Evolutionary conservation across 2,113 vertebrate species (phyloP).

Genomic region (Archilochus colubris): DNA sequence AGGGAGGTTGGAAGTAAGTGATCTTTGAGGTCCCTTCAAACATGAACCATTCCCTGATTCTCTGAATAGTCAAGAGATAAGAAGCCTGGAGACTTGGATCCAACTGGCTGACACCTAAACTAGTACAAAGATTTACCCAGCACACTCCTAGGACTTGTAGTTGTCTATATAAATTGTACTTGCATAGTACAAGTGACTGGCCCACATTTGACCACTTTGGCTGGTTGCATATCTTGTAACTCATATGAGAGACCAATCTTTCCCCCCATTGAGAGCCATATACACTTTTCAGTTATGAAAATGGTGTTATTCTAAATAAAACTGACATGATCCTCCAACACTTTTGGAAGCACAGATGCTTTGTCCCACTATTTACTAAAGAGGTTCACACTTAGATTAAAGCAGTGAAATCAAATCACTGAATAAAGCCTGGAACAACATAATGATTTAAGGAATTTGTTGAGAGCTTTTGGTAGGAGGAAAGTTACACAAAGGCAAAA

Average conservation of each 20-base stretch:
- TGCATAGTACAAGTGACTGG: fast-evolving
- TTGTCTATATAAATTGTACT: background rate
- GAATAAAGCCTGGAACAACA: slow-evolving; percentile 59
- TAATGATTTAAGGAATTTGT: slow-evolving; percentile 47
- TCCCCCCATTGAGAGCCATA: background rate
- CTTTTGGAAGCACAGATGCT: slow-evolving; percentile 71
- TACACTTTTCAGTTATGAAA: slow-evolving; percentile 41
- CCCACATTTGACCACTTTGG: background rate
- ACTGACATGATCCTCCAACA: slow-evolving; percentile 64
- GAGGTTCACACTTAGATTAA: slow-evolving; percentile 67
- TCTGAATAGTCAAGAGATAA: background rate
- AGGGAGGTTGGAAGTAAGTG: too few relatives aligned
- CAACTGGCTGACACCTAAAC: background rate
- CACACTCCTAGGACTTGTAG: background rate
- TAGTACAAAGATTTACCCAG: background rate
- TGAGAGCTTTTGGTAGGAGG: slow-evolving; percentile 18
- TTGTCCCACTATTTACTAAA: slow-evolving; percentile 73
- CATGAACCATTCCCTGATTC: too few relatives aligned
- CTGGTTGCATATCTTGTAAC: background rate
- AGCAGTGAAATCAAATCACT: slow-evolving; percentile 68
- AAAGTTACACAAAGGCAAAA: slow-evolving; percentile 26
- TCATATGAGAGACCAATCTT: background rate
- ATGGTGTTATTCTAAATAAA: slow-evolving; percentile 65
- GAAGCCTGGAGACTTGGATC: background rate
- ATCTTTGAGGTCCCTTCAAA: too few relatives aligned